Conservation (phyloP, 2,113 vertebrate genomes). For the Platycercus adscitus region DNA sequence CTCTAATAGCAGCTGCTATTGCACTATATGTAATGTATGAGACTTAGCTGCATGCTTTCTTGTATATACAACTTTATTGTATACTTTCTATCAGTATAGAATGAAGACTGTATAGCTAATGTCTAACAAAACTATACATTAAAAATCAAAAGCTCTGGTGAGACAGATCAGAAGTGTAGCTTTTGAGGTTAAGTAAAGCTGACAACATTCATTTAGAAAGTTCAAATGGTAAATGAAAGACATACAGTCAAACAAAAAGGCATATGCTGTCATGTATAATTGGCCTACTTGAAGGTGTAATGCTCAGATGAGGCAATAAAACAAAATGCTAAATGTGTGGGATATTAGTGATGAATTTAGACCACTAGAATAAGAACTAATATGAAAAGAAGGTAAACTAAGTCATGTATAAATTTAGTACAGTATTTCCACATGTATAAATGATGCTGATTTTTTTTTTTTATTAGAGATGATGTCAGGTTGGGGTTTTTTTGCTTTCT, state of each 20-base stretch:
- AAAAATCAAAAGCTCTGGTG: neutral
- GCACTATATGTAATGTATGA: neutral
- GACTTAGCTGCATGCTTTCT: neutral
- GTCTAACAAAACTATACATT: neutral
- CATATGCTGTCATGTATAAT: constrained; percentile 1
- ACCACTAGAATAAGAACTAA: neutral
- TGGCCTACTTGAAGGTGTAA: constrained; percentile 25
- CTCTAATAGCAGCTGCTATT: neutral
- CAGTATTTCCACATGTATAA: neutral
- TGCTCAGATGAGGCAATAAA: constrained; percentile 31
- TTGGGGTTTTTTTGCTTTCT: neutral
- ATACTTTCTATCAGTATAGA: neutral
- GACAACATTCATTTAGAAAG: constrained; percentile 29
- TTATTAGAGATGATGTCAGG: neutral
- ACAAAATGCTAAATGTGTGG: neutral
- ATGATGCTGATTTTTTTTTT: neutral
- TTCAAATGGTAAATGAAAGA: constrained; percentile 37
- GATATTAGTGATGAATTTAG: neutral
- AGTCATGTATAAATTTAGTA: neutral
- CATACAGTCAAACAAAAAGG: neutral
- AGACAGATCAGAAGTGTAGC: neutral
- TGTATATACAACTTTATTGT: neutral
- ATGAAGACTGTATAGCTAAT: neutral
- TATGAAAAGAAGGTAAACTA: neutral
- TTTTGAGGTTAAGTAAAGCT: constrained; percentile 16